Base-by-base conservation (phyloP, 92 coral and sea anemone species). In the Ricordea florida region DNA sequence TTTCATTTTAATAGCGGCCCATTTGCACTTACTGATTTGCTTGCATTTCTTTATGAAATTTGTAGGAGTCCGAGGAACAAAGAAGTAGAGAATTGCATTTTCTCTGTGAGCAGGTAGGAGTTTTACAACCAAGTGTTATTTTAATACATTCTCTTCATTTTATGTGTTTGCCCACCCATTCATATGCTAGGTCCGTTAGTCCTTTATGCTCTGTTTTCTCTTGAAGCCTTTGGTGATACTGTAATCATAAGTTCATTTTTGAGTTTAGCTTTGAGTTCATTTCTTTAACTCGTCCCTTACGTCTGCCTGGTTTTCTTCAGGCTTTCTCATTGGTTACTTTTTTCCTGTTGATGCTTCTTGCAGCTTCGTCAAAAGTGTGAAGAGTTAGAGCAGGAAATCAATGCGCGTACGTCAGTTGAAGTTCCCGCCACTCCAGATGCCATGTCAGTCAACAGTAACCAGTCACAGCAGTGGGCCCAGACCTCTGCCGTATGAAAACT, bases 311-410 rank as follows among this genome's bases (percentile, higher is more conserved):
- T n/a, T n/a, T 7, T 52, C 30, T 27, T 57, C 32, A 10, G 6
- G 15, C 24, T 61, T 10, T 3, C 15, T 23, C 4, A 6, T 37
- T 18, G 29, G 14, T 29, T 43, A 15, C 3, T 16, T 48, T 25
- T 20, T 33, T 8, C 9, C 16, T 5, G 47, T 86, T 56, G 30
- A 31, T 48, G 25, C 31, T n/a, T 26, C 16, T 71, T 83, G 23
- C 43, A 96, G 99, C 93, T 96, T 16, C 93, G 96, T 44, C 90
- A 86, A 41, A 96, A 96, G 74, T 96, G 99, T 62, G 99, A 96
- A 47, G 94, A 85, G 59, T 84, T 96, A 31, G 97, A 96, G 71
- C 90, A 75, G 50, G 99, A 96, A 69, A 92, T 96, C 40, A 85
- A 85, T 56, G 86, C 91, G 46, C 94, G 99, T 14, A 86, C 93